Conservation (phyloP, 30 jellyfish, hydroid and myxozoan genomes). For the Cassiopea xamachana region DNA sequence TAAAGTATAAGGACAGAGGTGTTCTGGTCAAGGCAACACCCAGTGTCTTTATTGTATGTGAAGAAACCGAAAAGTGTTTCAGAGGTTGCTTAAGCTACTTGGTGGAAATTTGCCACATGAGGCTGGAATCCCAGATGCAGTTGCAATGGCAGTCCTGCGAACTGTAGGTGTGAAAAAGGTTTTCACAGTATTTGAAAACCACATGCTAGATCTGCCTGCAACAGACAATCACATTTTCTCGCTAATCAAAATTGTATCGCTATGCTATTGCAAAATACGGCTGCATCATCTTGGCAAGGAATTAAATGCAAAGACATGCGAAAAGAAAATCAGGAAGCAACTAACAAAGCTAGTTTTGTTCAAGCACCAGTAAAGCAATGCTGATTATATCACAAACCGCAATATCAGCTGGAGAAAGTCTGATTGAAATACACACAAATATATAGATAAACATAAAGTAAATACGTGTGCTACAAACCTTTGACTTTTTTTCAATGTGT, state of each 20-base stretch:
- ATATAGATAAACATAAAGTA: too few relatives aligned
- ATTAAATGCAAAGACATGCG: constrained; percentile 10
- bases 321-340: constrained; percentile 25
- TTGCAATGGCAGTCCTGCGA: constrained; percentile 2
- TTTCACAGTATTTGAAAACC: constrained; percentile 24
- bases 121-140: constrained; percentile 14
- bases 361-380: background rate
- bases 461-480: too few relatives aligned
- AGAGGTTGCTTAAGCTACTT: background rate
- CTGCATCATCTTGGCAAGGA: constrained; percentile 36
- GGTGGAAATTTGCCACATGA: constrained; percentile 27
- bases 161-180: constrained; percentile 1
- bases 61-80: constrained; percentile 20
- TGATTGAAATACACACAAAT: too few relatives aligned
- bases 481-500: too few relatives aligned
- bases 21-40: constrained; percentile 32
- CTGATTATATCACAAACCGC: too few relatives aligned
- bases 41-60: constrained; percentile 12
- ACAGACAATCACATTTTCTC: constrained; percentile 1
- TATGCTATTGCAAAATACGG: constrained; percentile 11
- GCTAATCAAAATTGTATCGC: background rate
- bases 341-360: constrained; percentile 18
- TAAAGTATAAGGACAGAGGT: constrained; percentile 23
- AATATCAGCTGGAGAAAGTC: too few relatives aligned
- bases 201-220: constrained; percentile 40